Conservation (phyloP, 2,797 vertebrate genomes). For the Graptemys geographica region DNA sequence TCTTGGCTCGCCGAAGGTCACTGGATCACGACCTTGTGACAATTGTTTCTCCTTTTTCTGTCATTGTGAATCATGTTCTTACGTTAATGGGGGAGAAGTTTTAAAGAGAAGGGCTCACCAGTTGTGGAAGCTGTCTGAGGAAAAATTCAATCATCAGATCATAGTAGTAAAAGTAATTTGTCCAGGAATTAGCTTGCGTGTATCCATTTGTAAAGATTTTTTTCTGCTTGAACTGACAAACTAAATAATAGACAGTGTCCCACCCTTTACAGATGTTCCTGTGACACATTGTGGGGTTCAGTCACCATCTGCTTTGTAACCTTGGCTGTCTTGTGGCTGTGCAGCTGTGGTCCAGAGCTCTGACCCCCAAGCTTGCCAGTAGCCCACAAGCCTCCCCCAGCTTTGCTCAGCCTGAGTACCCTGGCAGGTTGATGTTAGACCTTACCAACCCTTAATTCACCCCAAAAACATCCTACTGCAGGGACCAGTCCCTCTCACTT, state of each 20-base stretch:
- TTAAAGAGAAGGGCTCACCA: background rate
- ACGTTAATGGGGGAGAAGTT: background rate
- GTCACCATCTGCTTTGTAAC: background rate
- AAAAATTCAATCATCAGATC: background rate
- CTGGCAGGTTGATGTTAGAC: background rate
- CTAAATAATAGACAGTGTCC: background rate
- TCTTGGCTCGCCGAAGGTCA: conserved; percentile 78
- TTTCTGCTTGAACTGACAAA: background rate
- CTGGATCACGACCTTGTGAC: conserved; percentile 78
- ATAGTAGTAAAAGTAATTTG: background rate
- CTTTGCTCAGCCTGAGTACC: no score
- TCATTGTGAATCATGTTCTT: background rate
- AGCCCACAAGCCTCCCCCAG: background rate
- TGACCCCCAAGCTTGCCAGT: background rate
- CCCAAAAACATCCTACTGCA: background rate
- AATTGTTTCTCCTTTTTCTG: background rate
- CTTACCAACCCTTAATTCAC: background rate
- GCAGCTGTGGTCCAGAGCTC: background rate
- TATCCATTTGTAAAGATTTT: background rate
- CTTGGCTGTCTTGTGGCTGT: background rate
- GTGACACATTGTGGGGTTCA: background rate
- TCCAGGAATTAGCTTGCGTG: background rate
- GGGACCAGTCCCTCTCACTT: background rate
- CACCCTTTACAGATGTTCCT: background rate
- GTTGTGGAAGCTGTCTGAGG: background rate